These are phyloP conservation scores for Marcusenius ussheri DNA, from an alignment of 2,113 vertebrate species.

Conservation along the genomic window DNA sequence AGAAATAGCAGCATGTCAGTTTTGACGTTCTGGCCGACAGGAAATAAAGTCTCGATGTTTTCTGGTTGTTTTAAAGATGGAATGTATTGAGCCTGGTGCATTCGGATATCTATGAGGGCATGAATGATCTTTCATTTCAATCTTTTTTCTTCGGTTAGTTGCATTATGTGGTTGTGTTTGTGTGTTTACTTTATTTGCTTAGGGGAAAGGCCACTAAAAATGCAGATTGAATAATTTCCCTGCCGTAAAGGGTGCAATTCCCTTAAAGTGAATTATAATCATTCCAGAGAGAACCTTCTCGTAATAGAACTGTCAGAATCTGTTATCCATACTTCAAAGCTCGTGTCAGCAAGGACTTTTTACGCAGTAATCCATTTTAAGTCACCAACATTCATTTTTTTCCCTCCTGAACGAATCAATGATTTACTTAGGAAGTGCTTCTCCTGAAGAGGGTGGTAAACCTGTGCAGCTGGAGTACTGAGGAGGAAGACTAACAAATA, in stretches of 20 bases:
- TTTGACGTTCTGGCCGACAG: not conserved
- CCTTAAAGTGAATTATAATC: constrained; percentile 19
- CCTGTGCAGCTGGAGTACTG: not conserved
- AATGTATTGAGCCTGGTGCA: not conserved
- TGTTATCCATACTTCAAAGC: not conserved
- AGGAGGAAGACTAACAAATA: not conserved
- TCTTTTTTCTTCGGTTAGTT: not conserved
- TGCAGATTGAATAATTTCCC: constrained; percentile 9
- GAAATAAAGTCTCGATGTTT: not conserved
- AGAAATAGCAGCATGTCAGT: not conserved
- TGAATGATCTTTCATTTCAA: not conserved
- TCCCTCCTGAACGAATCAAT: constrained; percentile 2
- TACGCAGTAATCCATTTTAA: constrained; percentile 11
- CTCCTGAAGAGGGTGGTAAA: not conserved
- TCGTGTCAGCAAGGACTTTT: not conserved
- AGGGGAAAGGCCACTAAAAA: not conserved
- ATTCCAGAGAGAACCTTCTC: not conserved
- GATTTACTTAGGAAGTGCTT: constrained; percentile 14
- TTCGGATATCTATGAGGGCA: not conserved
- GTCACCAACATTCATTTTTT: constrained; percentile 8
- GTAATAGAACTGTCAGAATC: constrained; percentile 12
- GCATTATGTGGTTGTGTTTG: not conserved
- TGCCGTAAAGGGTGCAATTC: constrained; percentile 8
- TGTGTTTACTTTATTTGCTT: not conserved
- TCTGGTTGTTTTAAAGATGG: not conserved